phyloP scores from a whole-genome alignment of 2,888 invertebrate genomes.

The Drosophila crucigera region DNA sequence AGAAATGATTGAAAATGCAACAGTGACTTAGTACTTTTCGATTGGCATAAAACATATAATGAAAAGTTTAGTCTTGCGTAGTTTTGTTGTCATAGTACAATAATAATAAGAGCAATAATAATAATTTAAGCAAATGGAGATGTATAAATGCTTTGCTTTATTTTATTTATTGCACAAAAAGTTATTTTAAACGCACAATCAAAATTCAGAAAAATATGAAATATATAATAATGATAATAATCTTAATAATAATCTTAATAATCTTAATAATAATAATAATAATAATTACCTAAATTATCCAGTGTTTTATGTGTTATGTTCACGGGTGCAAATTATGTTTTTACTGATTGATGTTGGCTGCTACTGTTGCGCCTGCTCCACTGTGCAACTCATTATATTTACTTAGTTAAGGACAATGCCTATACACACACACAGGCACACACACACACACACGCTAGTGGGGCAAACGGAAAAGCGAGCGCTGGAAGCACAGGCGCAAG shows the following conservation, averaged over 20 bases:
- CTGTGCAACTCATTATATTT: constrained; percentile 72
- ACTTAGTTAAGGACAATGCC: constrained; percentile 65
- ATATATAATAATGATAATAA: not conserved
- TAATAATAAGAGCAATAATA: not conserved
- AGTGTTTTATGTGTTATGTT: not conserved
- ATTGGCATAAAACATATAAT: not conserved
- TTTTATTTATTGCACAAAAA: not conserved
- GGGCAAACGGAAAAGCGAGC: constrained; percentile 25
- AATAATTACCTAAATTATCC: not conserved
- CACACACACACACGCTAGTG: constrained; percentile 21
- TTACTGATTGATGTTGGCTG: no score
- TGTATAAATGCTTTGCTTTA: not conserved
- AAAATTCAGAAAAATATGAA: not conserved
- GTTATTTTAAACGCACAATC: not conserved
- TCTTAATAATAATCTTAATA: no score
- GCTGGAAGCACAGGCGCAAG: constrained; percentile 14
- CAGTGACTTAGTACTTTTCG: not conserved
- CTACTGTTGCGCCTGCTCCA: constrained; percentile 26
- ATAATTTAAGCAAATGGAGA: not conserved
- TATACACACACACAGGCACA: constrained; percentile 31
- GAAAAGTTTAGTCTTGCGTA: not conserved
- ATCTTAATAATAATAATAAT: not conserved
- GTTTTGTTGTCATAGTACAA: not conserved
- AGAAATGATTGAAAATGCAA: no score
- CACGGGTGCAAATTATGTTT: not conserved